Conservation (phyloP, 2,888 invertebrate genomes). For the Heliothis peltigera region DNA sequence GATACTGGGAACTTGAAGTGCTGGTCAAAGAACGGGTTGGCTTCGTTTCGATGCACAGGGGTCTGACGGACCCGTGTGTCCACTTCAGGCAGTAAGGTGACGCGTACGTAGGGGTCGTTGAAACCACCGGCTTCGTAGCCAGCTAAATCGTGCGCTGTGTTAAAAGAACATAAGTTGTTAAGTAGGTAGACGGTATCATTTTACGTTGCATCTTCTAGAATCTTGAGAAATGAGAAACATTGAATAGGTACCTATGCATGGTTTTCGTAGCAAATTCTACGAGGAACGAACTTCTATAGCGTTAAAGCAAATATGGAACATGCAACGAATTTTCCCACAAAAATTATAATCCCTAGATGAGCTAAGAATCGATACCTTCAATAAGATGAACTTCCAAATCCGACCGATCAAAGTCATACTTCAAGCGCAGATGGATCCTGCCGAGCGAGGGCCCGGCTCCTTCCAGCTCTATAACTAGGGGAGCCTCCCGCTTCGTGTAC, state of each 20-base stretch:
- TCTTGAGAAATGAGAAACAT: too few relatives aligned
- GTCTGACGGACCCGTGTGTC: slow-evolving; percentile 96
- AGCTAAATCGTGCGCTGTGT: slow-evolving; percentile 94
- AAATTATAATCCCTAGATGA: too few relatives aligned
- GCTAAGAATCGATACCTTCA: slow-evolving; percentile 90
- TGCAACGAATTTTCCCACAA: too few relatives aligned
- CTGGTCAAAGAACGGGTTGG: slow-evolving; percentile 97
- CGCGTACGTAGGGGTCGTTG: slow-evolving; percentile 96
- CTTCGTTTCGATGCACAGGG: slow-evolving; percentile 94
- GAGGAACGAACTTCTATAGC: not conserved
- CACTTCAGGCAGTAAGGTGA: slow-evolving; percentile 94
- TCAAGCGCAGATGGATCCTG: slow-evolving; percentile 94
- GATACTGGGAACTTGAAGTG: slow-evolving; percentile 98
- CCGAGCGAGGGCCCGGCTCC: slow-evolving; percentile 93
- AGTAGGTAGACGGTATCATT: too few relatives aligned
- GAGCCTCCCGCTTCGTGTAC: slow-evolving; percentile 94
- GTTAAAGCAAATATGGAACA: too few relatives aligned
- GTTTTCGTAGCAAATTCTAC: not conserved
- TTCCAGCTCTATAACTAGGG: slow-evolving; percentile 92
- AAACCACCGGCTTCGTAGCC: slow-evolving; percentile 96
- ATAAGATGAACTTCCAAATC: slow-evolving; percentile 97
- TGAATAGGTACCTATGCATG: too few relatives aligned
- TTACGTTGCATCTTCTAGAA: too few relatives aligned
- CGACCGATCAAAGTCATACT: slow-evolving; percentile 97
- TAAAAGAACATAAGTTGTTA: not conserved